Conservation (phyloP, 2,113 vertebrate species). For the Pheucticus melanocephalus region DNA sequence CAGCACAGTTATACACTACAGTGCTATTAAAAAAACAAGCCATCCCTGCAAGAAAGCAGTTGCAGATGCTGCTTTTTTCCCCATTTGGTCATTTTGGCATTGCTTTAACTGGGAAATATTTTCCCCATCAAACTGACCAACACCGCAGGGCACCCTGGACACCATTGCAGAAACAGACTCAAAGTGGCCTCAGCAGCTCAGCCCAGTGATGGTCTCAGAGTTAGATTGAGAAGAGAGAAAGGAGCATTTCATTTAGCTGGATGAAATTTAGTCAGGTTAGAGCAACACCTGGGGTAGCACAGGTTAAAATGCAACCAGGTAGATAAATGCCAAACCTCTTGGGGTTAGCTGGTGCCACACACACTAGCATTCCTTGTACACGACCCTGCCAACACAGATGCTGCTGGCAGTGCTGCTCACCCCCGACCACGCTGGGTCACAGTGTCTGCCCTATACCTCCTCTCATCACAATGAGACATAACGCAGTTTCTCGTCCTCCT, state of each 20-base stretch:
- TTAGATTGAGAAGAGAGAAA: not conserved
- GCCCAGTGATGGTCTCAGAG: not conserved
- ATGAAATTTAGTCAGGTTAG: conserved; percentile 60
- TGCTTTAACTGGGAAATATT: not conserved
- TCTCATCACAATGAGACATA: conserved; percentile 85
- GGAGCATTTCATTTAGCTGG: not conserved
- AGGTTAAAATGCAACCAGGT: conserved; percentile 13
- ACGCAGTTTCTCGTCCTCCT: conserved; percentile 83
- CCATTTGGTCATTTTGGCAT: not conserved
- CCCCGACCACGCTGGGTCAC: conserved; percentile 78
- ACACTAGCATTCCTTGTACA: conserved; percentile 59
- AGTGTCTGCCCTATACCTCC: conserved; percentile 86
- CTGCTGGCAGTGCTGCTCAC: conserved; percentile 81
- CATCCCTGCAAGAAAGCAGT: not conserved
- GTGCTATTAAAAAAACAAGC: not conserved
- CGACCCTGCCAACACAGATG: not conserved
- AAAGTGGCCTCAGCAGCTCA: not conserved
- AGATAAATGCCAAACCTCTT: not conserved
- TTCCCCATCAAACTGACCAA: not conserved
- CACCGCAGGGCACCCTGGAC: not conserved
- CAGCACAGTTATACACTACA: not conserved
- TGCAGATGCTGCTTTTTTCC: not conserved
- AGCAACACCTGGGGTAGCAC: conserved; percentile 24
- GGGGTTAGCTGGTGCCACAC: conserved; percentile 66
- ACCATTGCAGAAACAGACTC: not conserved